Conservation (phyloP, 1,140 invertebrate species). For the Scaptomyza montana region DNA sequence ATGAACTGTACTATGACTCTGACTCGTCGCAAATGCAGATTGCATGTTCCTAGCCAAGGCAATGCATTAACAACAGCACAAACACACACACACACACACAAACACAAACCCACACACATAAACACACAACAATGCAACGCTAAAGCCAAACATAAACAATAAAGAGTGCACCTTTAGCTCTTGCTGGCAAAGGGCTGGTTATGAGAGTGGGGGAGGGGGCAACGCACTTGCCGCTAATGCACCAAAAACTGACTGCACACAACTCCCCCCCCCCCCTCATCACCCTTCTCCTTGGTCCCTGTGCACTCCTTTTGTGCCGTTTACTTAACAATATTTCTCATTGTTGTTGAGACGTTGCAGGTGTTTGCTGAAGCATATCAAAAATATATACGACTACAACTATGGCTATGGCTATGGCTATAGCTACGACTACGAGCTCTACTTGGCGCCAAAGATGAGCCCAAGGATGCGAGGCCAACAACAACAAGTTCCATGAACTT, state of each 20-base stretch:
- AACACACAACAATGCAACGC: conserved; percentile 28
- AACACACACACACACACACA: conserved; percentile 4
- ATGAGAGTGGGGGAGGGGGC: conserved; percentile 1
- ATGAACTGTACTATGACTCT: not conserved
- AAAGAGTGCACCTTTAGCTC: conserved; percentile 46
- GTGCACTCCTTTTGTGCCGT: conserved; percentile 36
- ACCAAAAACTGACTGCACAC: conserved; percentile 57
- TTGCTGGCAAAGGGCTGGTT: not conserved
- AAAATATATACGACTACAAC: conserved; percentile 57
- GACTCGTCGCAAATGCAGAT: conserved; percentile 60
- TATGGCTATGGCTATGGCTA: conserved; percentile 32
- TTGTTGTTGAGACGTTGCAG: conserved; percentile 80
- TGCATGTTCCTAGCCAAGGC: conserved; percentile 62
- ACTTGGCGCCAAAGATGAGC: not conserved
- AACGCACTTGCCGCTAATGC: conserved; percentile 71
- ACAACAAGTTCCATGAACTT: conserved; percentile 5
- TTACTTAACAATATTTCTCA: conserved; percentile 74
- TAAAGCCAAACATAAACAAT: conserved; percentile 72
- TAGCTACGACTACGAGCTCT: conserved; percentile 21
- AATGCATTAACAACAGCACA: conserved; percentile 61
- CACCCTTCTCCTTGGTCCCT: not conserved
- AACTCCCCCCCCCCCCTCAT: not conserved
- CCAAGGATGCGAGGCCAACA: not conserved
- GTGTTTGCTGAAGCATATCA: conserved; percentile 77
- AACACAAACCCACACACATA: not conserved